These are phyloP conservation scores for Sinodicranocentrus sp. DNA, from an alignment of 2,888 invertebrate species.

Conservation along the genomic window DNA sequence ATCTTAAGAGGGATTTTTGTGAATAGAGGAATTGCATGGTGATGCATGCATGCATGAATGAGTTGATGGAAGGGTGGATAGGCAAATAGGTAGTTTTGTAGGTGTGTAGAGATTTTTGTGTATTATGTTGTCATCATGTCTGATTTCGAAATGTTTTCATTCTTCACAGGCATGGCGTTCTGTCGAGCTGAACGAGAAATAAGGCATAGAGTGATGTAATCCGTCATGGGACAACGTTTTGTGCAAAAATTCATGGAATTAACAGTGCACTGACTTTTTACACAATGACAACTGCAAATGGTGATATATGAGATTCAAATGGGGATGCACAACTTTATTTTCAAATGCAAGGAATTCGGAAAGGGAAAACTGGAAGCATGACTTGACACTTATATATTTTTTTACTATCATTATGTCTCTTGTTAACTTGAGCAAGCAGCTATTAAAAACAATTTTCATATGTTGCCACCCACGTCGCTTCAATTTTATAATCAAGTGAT, in stretches of 20 bases:
- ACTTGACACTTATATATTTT: constrained; percentile 31
- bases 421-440: too few species aligned
- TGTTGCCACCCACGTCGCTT: too few species aligned
- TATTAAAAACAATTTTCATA: too few species aligned
- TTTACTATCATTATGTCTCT: background rate
- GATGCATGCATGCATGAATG: constrained; percentile 39
- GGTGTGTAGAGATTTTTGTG: constrained; percentile 1
- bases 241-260: constrained; percentile 55
- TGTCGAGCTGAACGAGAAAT: constrained; percentile 57
- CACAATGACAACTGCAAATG: background rate
- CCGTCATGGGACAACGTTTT: constrained; percentile 62
- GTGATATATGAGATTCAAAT: background rate
- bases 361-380: constrained; percentile 55
- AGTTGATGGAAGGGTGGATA: constrained; percentile 41
- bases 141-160: constrained; percentile 58
- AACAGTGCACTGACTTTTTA: constrained; percentile 12
- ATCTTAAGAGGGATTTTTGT: background rate
- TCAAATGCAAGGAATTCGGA: constrained; percentile 21
- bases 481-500: background rate
- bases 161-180: constrained; percentile 39
- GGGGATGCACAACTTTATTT: background rate
- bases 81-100: background rate
- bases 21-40: background rate
- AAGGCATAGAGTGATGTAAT: constrained; percentile 54
- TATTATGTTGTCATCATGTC: constrained; percentile 24